Base-by-base conservation (phyloP, 1,140 invertebrate genomes). In the Pomacea maculata region DNA sequence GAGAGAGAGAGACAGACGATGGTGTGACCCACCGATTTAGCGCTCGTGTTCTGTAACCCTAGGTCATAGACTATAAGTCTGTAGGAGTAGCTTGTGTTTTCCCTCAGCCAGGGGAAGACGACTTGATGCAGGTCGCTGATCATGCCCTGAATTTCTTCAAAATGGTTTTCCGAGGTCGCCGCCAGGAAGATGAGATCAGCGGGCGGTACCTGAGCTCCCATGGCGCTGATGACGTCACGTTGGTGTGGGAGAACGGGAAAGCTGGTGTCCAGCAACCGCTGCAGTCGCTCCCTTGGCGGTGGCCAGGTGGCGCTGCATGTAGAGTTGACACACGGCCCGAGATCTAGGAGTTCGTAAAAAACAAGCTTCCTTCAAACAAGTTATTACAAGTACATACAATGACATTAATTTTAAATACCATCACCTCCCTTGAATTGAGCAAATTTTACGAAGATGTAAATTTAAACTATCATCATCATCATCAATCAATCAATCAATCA, bases 121-220 rank as follows among this genome's bases (percentile, higher is more conserved):
- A 15, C n/a, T 57, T 74, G n/a, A 54, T 80, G 79, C 17, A 80
- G 57, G 54, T 80, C 71, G 61, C 19, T 74, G 54, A 80, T 64
- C 54, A 80, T 14, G 12, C 70, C 79, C 79, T 80, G 79, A 5
- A 9, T 72, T 52, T 80, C 79, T 12, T 65, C 45, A 54, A 45
- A 80, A 45, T 80, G 79, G 45, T 80, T 80, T n/a, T 25, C 19
- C 3, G 79, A 80, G 10, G 79, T 70, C 3, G 79, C 79, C 19
- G 71, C 74, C 54, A 80, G 21, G 79, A 80, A 80, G 45, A 80
- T 63, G 61, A 80, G n/a, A 63, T 75, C 74, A 21, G 55, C 55
- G 55, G n/a, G 57, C 8, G 57, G 17, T 10, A 34, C 17, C 14
- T 75, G 74, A 15, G 29, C 25, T 55, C 55, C 74, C 57, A 63